These are phyloP conservation scores for Oceanodroma leucorhoa DNA, from an alignment of 2,797 vertebrate genomes.

Conservation along the genomic window DNA sequence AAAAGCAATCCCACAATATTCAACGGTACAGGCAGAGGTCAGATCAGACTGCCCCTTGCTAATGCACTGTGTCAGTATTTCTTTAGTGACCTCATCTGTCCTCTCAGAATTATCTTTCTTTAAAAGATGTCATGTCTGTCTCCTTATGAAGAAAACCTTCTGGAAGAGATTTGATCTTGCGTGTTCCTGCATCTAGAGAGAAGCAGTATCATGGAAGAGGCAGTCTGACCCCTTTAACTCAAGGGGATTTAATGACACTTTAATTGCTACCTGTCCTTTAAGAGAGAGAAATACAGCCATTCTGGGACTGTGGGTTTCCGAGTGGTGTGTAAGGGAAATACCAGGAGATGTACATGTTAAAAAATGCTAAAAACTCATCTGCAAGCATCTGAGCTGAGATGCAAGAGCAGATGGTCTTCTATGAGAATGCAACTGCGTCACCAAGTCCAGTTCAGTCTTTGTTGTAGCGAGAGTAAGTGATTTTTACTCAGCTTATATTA, in stretches of 20 bases:
- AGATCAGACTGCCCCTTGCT: slow-evolving; percentile 26
- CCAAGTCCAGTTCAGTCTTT: background rate
- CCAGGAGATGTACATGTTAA: background rate
- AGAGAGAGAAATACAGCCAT: background rate
- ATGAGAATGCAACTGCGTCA: background rate
- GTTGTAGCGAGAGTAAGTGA: background rate
- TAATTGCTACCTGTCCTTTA: background rate
- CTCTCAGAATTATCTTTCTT: slow-evolving; percentile 35
- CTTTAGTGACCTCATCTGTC: slow-evolving; percentile 43
- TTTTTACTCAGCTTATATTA: background rate
- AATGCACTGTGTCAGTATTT: slow-evolving; percentile 45
- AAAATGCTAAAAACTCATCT: background rate
- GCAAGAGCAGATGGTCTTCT: slow-evolving; percentile 5
- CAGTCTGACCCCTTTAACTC: background rate
- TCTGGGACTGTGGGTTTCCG: background rate
- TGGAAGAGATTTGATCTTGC: background rate
- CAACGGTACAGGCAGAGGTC: slow-evolving; percentile 10
- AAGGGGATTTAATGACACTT: background rate
- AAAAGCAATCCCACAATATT: slow-evolving; percentile 49
- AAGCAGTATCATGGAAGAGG: background rate
- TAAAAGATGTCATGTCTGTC: background rate
- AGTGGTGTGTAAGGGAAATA: background rate
- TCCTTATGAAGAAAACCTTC: background rate
- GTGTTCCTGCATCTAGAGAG: background rate
- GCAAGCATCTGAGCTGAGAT: background rate